Base-by-base conservation (phyloP, 2,113 vertebrate genomes). In the Asarcornis scutulata region DNA sequence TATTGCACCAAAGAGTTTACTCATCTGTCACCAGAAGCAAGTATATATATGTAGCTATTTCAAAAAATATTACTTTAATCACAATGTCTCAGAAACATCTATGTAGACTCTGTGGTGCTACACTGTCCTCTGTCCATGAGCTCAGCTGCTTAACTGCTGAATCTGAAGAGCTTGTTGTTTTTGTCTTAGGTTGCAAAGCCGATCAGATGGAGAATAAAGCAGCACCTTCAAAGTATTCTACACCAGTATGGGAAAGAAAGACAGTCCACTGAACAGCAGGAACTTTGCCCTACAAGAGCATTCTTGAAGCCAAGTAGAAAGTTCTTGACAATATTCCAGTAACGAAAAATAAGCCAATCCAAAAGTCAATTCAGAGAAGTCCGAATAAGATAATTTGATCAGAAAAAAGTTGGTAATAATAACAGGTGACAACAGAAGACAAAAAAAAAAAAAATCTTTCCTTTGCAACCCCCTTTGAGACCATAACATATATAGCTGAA, bases 401-500 rank as follows among this genome's bases (percentile, higher is more conserved):
- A 13, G 42, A 78, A 26, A 62, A 55, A 7, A 48, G 4, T 18
- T 87, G 27, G 23, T 72, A 66, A 89, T 9, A 82, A 73, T 38
- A 83, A 46, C 0, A 82, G 11, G 2, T 68, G 38, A 85, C n/a
- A 71, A 63, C 0, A 2, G 7, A 74, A 62, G 17, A 42, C 2
- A 50, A 50, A 50, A 50, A 62, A 38, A 62, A 46, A 56, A 9
- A 38, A 8, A 85, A 72, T 50, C 36, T 85, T 23, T 6, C 16
- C 13, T 72, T 59, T 87, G 48, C 13, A 59, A 22, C 67, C 32
- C 27, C 55, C 38, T 55, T 52, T 85, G 15, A 72, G 14, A 64
- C 31, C 2, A 2, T 62, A 71, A 74, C 13, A 29, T 14, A 40
- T 3, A 50, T 2, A 31, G 23, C 31, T 34, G 36, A 44, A 72